Evolutionary conservation across 2,888 invertebrate genomes (phyloP).

Genomic region (Pachliopta kotzebuea): DNA sequence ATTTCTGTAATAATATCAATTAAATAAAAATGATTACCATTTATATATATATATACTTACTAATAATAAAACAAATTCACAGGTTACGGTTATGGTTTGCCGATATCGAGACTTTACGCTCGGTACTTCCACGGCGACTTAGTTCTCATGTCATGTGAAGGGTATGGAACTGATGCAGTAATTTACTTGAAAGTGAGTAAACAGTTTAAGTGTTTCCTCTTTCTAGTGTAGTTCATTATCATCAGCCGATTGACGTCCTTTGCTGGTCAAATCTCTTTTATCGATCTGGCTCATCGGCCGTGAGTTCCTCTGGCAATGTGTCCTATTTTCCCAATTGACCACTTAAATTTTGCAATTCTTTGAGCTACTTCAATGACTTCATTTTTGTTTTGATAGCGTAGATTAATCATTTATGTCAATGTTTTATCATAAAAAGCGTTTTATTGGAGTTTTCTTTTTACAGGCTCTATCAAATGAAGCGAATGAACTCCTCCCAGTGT

Average conservation of each 20-base stretch:
- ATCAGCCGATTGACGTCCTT: no score
- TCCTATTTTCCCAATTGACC: no score
- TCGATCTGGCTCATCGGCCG: no score
- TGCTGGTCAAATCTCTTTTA: no score
- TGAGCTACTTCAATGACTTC: no score
- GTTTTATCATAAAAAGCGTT: neutral
- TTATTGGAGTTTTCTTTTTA: conserved; percentile 15
- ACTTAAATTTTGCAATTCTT: no score
- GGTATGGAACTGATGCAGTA: conserved; percentile 97
- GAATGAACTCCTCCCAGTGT: conserved; percentile 97
- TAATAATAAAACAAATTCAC: conserved; percentile 17
- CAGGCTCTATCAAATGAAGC: conserved; percentile 98
- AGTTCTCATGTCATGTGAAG: conserved; percentile 95
- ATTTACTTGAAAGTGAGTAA: conserved; percentile 94
- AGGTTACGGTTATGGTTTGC: conserved; percentile 98
- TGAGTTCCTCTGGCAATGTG: no score
- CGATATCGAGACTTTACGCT: conserved; percentile 97
- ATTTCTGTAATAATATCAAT: no score
- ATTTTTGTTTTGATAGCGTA: no score
- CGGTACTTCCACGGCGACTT: conserved; percentile 99
- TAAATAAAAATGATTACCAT: neutral
- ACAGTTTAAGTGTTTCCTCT: no score
- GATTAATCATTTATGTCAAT: neutral
- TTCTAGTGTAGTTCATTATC: no score
- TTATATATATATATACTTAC: no score